These are phyloP conservation scores for Alethe diademata DNA, from an alignment of 2,113 vertebrate species.

Conservation along the genomic window DNA sequence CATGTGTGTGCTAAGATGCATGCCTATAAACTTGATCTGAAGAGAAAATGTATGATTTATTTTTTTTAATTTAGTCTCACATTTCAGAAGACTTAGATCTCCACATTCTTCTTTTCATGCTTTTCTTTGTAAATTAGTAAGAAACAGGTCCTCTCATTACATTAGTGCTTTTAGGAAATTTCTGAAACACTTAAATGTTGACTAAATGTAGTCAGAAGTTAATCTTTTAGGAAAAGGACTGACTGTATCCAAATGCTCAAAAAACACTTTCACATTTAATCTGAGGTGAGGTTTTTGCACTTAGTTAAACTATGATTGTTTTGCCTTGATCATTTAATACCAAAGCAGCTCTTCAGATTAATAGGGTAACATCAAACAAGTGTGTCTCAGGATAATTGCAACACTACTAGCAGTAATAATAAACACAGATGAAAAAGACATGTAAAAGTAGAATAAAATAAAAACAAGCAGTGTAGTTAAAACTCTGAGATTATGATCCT, in stretches of 20 bases:
- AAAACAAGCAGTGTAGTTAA: neutral
- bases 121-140: neutral
- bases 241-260: neutral
- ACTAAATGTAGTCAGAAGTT: neutral
- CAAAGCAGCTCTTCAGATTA: neutral
- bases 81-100: neutral
- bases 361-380: neutral
- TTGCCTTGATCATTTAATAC: neutral
- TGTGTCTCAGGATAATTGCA: neutral
- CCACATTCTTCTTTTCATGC: neutral
- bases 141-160: neutral
- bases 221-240: neutral
- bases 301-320: neutral
- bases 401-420: neutral
- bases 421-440: neutral
- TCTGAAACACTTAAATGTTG: neutral
- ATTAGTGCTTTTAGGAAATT: neutral
- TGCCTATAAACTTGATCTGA: neutral
- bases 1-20: neutral
- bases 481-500: neutral
- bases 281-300: neutral
- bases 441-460: neutral
- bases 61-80: neutral
- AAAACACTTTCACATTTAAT: neutral
- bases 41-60: neutral